Evolutionary conservation across 2,113 vertebrate genomes (phyloP), one percentile per base, ranked within the genome.

Genomic region (Gopherus flavomarginatus): DNA sequence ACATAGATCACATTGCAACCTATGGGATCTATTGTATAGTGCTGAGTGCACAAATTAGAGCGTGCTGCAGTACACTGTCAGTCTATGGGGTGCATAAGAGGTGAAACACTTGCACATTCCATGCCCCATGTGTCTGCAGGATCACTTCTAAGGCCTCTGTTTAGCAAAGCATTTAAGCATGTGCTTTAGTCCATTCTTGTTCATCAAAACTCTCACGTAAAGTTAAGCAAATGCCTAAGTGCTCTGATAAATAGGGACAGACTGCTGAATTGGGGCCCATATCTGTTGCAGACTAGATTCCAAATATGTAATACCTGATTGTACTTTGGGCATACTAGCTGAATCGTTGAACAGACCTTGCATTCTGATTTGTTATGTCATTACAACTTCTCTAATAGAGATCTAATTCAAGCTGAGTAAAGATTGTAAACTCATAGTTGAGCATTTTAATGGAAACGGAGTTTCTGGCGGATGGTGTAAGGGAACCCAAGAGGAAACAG

Each of bases 371-470:
- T 50, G 2, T 42, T 75, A 79, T 44, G 12, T 31, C 1, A 86
- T 8, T 4, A 1, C 19, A n/a, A 8, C 0, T 42, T 83, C 6
- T 38, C 1, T 14, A 69, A 11, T 11, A 47, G 17, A 16, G 53
- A 11, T 85, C 50, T 8, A 88, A 77, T 27, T n/a, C 2, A 85
- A 56, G 10, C 4, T 19, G 12, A 56, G 31, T 65, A 72, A 87
- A 80, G 5, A 62, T 56, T 69, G n/a, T 22, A 77, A 27, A 27
- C 11, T 47, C 38, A 77, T 27, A 26, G 6, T 77, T 77, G 13
- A 13, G 75, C 14, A 44, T 44, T 77, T 77, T 77, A 44, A 77
- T 27, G 75, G 75, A 77, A 77, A 77, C 5, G 27, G 26, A 47
- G 12, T 77, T 53, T 11, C 3, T 81, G 42, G 83, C 24, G 5